phyloP scores from a whole-genome alignment of 2,113 vertebrate species.

The Xenotilapia leptura region DNA sequence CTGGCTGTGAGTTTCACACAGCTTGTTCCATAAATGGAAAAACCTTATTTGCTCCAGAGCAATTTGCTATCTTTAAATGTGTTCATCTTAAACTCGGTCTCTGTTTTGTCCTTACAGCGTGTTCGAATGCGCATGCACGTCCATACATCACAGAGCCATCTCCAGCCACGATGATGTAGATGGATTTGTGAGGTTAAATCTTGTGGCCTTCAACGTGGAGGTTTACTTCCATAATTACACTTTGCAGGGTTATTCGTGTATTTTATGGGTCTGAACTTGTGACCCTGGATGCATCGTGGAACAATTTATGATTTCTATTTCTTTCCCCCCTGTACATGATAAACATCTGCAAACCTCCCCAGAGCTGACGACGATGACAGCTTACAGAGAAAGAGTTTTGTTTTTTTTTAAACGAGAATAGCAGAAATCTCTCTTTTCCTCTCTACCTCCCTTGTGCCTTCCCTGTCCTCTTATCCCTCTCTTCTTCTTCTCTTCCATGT shows the following conservation, averaged over 20 bases:
- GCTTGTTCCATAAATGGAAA: neutral
- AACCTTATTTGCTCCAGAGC: neutral
- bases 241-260: slow-evolving; percentile 8
- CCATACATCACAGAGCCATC: neutral
- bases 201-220: neutral
- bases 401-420: neutral
- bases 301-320: slow-evolving; percentile 39
- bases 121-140: neutral
- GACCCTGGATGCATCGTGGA: slow-evolving; percentile 34
- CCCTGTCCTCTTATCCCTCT: slow-evolving; percentile 29
- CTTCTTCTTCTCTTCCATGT: slow-evolving; percentile 31
- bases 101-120: neutral
- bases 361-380: slow-evolving; percentile 44
- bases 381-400: neutral
- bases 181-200: neutral
- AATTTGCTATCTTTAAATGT: neutral
- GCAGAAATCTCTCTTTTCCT: slow-evolving; percentile 23
- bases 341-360: slow-evolving; percentile 51
- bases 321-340: slow-evolving; percentile 6
- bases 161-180: neutral
- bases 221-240: slow-evolving; percentile 20
- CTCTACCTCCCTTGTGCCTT: slow-evolving; percentile 11
- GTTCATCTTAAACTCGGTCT: neutral
- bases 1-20: neutral
- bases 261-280: slow-evolving; percentile 51